A percentile compares a stretch with the other conserved stretches of the same genome.
These are phyloP conservation scores for Spodoptera litura DNA, from an alignment of 1,140 invertebrate genomes.

Conservation along the genomic window DNA sequence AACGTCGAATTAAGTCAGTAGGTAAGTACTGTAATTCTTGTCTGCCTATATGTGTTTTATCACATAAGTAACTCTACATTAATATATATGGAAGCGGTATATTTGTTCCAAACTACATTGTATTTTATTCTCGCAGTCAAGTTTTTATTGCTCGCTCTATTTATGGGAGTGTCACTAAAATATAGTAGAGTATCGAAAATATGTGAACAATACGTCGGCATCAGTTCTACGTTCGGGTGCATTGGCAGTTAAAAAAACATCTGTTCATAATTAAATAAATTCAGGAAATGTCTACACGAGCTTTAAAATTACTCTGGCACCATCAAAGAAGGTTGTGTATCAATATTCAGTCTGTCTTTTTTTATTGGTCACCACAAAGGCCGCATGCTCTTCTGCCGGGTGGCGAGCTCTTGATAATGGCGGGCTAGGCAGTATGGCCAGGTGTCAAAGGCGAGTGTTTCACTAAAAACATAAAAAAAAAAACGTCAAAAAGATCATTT, in stretches of 20 bases:
- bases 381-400: slow-evolving; percentile 64
- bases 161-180: slow-evolving; percentile 34
- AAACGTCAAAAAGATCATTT: slow-evolving; percentile 69
- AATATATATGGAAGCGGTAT: slow-evolving; percentile 28
- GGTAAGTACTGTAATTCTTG: slow-evolving; percentile 35
- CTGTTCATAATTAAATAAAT: slow-evolving; percentile 52
- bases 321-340: slow-evolving; percentile 42
- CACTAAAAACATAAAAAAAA: slow-evolving; percentile 61
- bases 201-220: slow-evolving; percentile 10
- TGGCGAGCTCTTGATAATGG: slow-evolving; percentile 61
- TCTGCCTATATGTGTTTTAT: slow-evolving; percentile 32
- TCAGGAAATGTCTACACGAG: slow-evolving; percentile 47
- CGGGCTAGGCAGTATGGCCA: slow-evolving; percentile 70
- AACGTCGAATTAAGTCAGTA: slow-evolving; percentile 42
- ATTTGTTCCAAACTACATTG: slow-evolving; percentile 41
- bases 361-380: slow-evolving; percentile 50
- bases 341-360: slow-evolving; percentile 50
- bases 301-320: slow-evolving; percentile 44
- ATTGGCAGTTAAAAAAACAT: slow-evolving; percentile 23
- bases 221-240: background rate
- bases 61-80: slow-evolving; percentile 16
- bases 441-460: slow-evolving; percentile 73
- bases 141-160: slow-evolving; percentile 18
- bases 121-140: slow-evolving; percentile 10
- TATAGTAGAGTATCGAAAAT: slow-evolving; percentile 15